These are phyloP conservation scores for Kryptopterus vitreolus DNA, from an alignment of 2,797 vertebrate genomes.

Conservation along the genomic window DNA sequence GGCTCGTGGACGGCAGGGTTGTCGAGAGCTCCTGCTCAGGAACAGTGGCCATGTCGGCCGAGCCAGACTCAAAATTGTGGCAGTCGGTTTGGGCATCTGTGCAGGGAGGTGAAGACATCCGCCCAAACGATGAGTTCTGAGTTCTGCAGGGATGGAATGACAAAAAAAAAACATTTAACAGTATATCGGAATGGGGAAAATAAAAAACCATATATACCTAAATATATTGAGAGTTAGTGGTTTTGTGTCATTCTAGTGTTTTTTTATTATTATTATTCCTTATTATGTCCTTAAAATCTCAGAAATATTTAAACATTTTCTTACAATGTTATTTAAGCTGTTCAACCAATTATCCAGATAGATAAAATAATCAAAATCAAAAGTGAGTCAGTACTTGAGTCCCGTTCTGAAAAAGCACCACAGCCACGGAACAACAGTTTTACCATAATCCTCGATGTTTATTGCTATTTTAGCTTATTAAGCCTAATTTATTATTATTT, in stretches of 20 bases:
- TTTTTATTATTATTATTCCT: too few species aligned
- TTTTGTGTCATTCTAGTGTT: neutral
- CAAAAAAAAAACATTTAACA: neutral
- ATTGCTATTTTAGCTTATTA: too few species aligned
- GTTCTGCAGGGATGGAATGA: conserved; percentile 57
- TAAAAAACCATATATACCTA: too few species aligned
- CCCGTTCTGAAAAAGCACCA: too few species aligned
- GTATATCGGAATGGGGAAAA: neutral
- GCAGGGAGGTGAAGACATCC: conserved; percentile 73
- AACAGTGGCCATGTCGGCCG: conserved; percentile 74
- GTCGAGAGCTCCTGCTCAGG: conserved; percentile 71
- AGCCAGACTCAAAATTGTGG: conserved; percentile 68
- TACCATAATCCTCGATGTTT: too few species aligned
- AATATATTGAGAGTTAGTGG: neutral
- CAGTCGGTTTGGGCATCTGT: conserved; percentile 55
- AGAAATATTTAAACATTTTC: too few species aligned
- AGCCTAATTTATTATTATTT: neutral
- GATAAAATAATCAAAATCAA: too few species aligned
- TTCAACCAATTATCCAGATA: too few species aligned
- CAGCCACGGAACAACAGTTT: too few species aligned
- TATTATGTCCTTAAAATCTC: too few species aligned
- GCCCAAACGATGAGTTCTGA: conserved; percentile 69
- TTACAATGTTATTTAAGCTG: too few species aligned
- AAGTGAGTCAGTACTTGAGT: too few species aligned
- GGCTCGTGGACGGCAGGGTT: conserved; percentile 54